Evolutionary conservation across 2,797 vertebrate species (phyloP).

Genomic region (Anomalospiza imberbis): DNA sequence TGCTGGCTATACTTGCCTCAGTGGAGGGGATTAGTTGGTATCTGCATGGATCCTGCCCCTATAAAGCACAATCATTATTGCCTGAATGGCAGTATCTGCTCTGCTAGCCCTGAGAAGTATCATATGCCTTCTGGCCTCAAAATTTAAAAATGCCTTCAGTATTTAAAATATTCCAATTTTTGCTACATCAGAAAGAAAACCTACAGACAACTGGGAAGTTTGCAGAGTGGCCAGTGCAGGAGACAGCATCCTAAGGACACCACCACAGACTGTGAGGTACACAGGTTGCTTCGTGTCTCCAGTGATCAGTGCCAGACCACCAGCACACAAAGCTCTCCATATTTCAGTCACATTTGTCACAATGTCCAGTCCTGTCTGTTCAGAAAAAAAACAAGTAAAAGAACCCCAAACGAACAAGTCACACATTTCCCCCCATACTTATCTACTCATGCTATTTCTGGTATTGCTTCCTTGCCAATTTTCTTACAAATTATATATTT

Average conservation of each 20-base stretch:
- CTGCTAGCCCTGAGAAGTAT: not conserved
- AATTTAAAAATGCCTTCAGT: not conserved
- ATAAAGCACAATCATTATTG: not conserved
- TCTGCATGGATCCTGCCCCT: not conserved
- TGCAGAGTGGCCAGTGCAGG: not conserved
- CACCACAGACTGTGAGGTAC: not conserved
- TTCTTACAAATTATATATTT: not conserved
- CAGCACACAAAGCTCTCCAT: not conserved
- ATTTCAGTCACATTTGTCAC: not conserved
- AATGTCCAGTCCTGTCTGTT: not conserved
- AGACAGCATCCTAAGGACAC: fast-evolving
- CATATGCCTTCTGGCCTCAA: not conserved
- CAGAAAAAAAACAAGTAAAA: not conserved
- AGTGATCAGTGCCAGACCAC: not conserved
- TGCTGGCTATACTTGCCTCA: not conserved
- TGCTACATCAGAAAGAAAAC: not conserved
- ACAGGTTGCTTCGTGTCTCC: fast-evolving
- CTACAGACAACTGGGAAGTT: not conserved
- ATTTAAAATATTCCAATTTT: not conserved
- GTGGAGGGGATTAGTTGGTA: constrained; percentile 2
- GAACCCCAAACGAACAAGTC: not conserved
- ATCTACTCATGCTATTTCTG: not conserved
- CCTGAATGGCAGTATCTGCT: not conserved
- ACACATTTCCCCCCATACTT: not conserved
- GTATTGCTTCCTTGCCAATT: not conserved